phyloP scores from a whole-genome alignment of 2,797 vertebrate species.

The Mus minutoides region DNA sequence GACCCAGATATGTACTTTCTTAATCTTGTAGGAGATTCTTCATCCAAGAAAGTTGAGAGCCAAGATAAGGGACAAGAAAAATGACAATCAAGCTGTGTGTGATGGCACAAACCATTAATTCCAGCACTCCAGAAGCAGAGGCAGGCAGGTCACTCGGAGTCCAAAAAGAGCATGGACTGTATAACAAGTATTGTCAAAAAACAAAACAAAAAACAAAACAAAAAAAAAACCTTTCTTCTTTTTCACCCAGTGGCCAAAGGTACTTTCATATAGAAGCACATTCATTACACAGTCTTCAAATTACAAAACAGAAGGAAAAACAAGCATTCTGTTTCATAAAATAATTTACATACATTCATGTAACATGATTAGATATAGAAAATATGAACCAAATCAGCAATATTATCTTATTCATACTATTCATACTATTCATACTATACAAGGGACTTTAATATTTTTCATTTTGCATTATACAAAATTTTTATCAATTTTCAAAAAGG shows the following conservation, averaged over 20 bases:
- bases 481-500: not conserved
- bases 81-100: not conserved
- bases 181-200: not conserved
- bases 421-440: not conserved
- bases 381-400: not conserved
- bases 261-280: slow-evolving; percentile 12
- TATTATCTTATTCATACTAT: not conserved
- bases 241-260: not conserved
- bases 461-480: slow-evolving; percentile 1
- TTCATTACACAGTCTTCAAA: not conserved
- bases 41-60: not conserved
- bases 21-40: not conserved
- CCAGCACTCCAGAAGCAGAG: not conserved
- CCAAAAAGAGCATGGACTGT: not conserved
- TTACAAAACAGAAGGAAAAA: not conserved
- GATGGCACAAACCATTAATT: not conserved
- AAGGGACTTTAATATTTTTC: not conserved
- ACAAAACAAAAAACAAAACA: too few species aligned
- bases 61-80: not conserved
- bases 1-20: not conserved
- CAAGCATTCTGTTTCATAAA: not conserved
- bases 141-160: not conserved
- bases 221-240: too few species aligned
- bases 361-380: not conserved
- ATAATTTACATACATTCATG: not conserved